A percentile compares a stretch with the other conserved stretches of the same genome.
Conservation (phyloP, 2,888 invertebrate species). For the Pyrochroa serraticornis region DNA sequence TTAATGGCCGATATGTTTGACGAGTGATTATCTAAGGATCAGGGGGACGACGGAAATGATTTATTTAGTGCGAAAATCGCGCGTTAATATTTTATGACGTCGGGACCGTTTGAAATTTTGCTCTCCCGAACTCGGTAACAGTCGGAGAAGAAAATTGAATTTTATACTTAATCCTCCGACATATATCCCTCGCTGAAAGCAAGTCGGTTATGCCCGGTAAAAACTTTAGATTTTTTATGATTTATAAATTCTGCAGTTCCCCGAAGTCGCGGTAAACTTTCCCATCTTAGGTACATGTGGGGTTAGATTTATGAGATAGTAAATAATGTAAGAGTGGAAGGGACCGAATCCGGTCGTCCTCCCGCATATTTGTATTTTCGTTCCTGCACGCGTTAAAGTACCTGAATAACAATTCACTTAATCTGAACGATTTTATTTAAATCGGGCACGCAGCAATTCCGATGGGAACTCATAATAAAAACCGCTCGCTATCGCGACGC, state of each 20-base stretch:
- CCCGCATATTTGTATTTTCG: constrained; percentile 18
- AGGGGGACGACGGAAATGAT: neutral
- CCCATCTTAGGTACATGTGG: constrained; percentile 50
- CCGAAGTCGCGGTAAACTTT: constrained; percentile 46
- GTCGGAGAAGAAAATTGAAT: constrained; percentile 40
- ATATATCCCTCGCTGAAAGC: constrained; percentile 33
- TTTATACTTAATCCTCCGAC: constrained; percentile 38
- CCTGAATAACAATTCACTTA: constrained; percentile 35
- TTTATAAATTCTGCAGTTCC: constrained; percentile 49
- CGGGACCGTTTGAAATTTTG: neutral
- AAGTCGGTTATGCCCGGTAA: constrained; percentile 32
- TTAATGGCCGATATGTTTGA: constrained; percentile 3
- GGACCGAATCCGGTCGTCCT: constrained; percentile 35
- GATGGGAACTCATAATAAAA: constrained; percentile 25
- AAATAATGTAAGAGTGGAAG: constrained; percentile 48
- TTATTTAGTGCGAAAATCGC: neutral
- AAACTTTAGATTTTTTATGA: constrained; percentile 45
- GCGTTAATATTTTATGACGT: too few species aligned
- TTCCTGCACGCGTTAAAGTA: constrained; percentile 30
- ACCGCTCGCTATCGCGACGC: constrained; percentile 14
- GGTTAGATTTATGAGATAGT: constrained; percentile 51
- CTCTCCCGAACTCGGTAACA: constrained; percentile 31
- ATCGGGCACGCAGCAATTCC: constrained; percentile 19
- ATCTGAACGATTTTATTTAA: constrained; percentile 33
- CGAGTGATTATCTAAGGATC: neutral